Conservation (phyloP, 2,113 vertebrate species). For the Hypomesus transpacificus region DNA sequence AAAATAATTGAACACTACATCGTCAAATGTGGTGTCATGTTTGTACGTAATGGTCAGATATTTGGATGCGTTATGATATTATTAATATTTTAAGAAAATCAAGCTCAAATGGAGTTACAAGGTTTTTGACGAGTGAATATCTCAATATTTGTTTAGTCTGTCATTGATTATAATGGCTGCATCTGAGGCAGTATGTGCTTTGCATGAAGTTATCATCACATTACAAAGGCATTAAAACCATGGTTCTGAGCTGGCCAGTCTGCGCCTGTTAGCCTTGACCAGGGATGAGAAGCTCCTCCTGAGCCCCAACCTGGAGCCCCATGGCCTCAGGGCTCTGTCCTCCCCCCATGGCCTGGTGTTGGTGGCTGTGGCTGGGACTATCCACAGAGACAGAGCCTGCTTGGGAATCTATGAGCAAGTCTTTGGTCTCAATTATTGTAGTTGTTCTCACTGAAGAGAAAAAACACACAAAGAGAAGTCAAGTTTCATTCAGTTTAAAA, state of each 20-base stretch:
- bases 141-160: no score
- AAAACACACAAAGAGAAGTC: background rate
- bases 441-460: conserved; percentile 1
- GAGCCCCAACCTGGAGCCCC: conserved; percentile 80
- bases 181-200: no score
- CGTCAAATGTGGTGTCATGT: no score
- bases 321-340: conserved; percentile 75
- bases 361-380: conserved; percentile 91
- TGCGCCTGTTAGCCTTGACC: conserved; percentile 82
- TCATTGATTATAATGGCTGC: no score
- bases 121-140: no score
- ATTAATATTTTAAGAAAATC: no score
- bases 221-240: no score
- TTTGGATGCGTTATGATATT: no score
- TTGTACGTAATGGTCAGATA: no score
- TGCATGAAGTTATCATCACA: no score
- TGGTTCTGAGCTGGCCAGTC: conserved; percentile 85
- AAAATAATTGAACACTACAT: no score
- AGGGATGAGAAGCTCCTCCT: conserved; percentile 82
- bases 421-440: conserved; percentile 76
- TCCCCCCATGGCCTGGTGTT: conserved; percentile 85
- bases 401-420: conserved; percentile 90
- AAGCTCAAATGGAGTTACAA: no score
- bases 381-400: conserved; percentile 79
- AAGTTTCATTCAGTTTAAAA: background rate